Evolutionary conservation across 2,797 vertebrate genomes (phyloP).

Genomic region (Chiroxiphia lanceolata): DNA sequence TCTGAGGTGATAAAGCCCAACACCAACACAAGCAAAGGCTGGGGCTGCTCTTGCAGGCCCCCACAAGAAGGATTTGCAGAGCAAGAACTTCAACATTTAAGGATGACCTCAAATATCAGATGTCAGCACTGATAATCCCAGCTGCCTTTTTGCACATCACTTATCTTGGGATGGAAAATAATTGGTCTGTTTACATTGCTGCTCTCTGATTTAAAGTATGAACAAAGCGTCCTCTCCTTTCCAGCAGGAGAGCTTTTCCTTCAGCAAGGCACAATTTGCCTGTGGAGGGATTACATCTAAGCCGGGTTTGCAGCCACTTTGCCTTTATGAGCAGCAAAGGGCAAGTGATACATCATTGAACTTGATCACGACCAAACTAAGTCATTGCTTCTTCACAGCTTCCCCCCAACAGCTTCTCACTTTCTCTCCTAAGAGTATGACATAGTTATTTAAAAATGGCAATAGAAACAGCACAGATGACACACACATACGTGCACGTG

Average conservation of each 20-base stretch:
- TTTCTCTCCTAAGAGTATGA: background rate
- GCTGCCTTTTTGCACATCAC: background rate
- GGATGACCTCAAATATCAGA: background rate
- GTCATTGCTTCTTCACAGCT: background rate
- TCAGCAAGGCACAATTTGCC: background rate
- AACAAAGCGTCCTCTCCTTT: background rate
- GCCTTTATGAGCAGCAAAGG: slow-evolving; percentile 9
- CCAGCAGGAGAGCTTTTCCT: background rate
- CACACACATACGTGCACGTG: background rate
- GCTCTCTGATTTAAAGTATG: background rate
- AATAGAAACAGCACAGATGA: background rate
- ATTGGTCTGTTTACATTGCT: background rate
- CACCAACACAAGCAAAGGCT: background rate
- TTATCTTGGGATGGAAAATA: background rate
- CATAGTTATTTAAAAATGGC: background rate
- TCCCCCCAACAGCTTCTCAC: background rate
- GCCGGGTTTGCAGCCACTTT: background rate
- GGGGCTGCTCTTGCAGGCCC: rapidly evolving
- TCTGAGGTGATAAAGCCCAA: background rate
- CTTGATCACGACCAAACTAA: background rate
- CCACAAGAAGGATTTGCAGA: background rate
- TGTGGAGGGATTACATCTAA: background rate
- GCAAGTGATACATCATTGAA: background rate
- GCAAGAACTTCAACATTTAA: background rate
- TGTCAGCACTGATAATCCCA: rapidly evolving